phyloP scores from a whole-genome alignment of 2,113 vertebrate species.

The Hippocampus barbouri region DNA sequence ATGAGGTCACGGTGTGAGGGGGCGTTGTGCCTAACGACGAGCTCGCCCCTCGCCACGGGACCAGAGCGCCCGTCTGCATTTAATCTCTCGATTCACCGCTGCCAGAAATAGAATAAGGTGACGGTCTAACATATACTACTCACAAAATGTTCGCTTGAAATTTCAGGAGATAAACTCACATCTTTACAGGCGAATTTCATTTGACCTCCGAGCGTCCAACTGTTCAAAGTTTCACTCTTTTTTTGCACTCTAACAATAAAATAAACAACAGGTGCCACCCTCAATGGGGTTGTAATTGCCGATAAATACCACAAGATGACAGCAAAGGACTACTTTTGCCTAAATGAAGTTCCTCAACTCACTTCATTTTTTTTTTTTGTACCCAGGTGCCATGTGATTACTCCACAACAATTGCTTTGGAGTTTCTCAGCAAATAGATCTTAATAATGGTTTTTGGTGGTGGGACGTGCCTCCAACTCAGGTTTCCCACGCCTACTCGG shows the following conservation, averaged over 20 bases:
- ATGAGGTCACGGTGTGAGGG: conserved; percentile 86
- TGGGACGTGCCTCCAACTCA: too few species aligned
- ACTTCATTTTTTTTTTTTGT: not conserved
- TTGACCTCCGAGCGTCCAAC: too few species aligned
- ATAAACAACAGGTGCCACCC: not conserved
- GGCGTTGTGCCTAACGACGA: conserved; percentile 47
- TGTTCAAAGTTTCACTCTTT: too few species aligned
- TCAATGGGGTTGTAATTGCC: not conserved
- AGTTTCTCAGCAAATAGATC: not conserved
- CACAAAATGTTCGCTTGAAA: not conserved
- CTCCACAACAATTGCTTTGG: too few species aligned
- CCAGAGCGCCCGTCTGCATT: conserved; percentile 54
- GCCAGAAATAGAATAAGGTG: conserved; percentile 44
- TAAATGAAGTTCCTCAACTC: not conserved
- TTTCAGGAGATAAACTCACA: not conserved
- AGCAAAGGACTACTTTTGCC: not conserved
- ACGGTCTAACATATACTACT: conserved; percentile 28
- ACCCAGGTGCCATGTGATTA: too few species aligned
- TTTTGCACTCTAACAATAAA: too few species aligned
- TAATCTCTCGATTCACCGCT: conserved; percentile 47
- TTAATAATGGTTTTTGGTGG: too few species aligned
- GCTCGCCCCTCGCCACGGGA: conserved; percentile 48
- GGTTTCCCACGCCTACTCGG: too few species aligned
- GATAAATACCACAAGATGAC: not conserved
- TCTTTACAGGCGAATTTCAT: not conserved